Percentiles rank a stretch among this genome's conserved stretches.
Conservation (phyloP, 2,797 vertebrate species). For the Pelodytes ibericus region DNA sequence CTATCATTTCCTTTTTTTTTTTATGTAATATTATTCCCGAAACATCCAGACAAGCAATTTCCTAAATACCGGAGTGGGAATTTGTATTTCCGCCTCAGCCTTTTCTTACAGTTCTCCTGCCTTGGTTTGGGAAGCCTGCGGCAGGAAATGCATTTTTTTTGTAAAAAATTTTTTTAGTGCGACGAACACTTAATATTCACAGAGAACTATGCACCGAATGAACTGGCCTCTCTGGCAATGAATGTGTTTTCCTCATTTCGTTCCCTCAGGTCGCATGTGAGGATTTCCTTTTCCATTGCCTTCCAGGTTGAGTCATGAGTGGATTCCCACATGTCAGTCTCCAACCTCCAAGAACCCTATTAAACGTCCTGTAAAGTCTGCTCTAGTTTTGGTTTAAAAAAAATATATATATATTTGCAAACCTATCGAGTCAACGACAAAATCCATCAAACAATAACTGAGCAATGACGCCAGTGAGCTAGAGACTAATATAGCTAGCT, state of each 20-base stretch:
- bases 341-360: background rate
- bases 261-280: constrained; percentile 26
- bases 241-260: constrained; percentile 13
- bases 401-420: too few species aligned
- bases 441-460: too few species aligned
- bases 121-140: background rate
- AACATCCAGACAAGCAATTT: constrained; percentile 17
- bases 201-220: background rate
- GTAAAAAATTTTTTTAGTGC: background rate
- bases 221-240: background rate
- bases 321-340: constrained; percentile 24
- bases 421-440: too few species aligned
- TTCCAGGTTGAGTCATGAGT: constrained; percentile 39
- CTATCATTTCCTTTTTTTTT: background rate
- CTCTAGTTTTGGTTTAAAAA: too few species aligned
- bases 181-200: too few species aligned
- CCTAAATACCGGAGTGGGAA: constrained; percentile 32
- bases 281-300: constrained; percentile 39
- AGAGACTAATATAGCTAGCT: too few species aligned
- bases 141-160: constrained; percentile 23
- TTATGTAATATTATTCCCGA: constrained; percentile 2
- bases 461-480: too few species aligned
- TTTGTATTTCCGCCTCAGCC: background rate
- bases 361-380: background rate
- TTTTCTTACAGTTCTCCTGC: background rate